Evolutionary conservation across 2,113 vertebrate genomes (phyloP), one percentile per base, ranked within the genome.

Genomic region (Pimephales promelas): DNA sequence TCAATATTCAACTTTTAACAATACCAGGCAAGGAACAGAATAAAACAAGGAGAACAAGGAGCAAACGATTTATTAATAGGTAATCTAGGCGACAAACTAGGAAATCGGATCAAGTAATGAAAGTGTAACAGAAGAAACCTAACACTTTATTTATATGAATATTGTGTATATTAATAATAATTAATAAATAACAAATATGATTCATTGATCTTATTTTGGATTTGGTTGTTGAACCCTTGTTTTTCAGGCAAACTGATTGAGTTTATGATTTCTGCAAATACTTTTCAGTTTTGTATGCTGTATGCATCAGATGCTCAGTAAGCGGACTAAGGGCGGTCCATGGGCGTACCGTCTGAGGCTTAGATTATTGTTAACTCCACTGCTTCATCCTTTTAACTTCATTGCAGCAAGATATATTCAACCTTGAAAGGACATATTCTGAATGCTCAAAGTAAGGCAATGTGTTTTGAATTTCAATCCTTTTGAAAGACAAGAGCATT

Each of bases 351-450:
- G 16, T 79, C 13, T 78, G 75, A 78, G 34, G 56, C 54, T 28
- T 14, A 79, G 40, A 62, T 61, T 79, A 79, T 79, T 62, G 57
- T 45, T 43, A 61, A 79, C 57, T 47, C 16, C 36, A 47, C 34
- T 28, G 57, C 47, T 81, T 68, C 28, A 66, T 64, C 59, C 22
- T 43, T 52, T 66, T 34, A 61, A 26, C 59, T 77, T 77, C 45
- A 54, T 81, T 54, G 47, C 47, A 36, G 31, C 6, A 34, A 68
- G 47, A 54, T 28, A 81, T 24, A 54, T 81, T 36, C 28, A 56
- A 81, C 62, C 79, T 81, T 81, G 62, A 24, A 40, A 70, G 28
- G 47, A 71, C 64, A 81, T 49, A 56, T 54, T 56, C 24, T 49
- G 20, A 79, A 34, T 66, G 43, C 78, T 66, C 61, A 80, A 68